Evolutionary conservation across 2,797 vertebrate genomes (phyloP).

Genomic region (Amblyraja radiata): DNA sequence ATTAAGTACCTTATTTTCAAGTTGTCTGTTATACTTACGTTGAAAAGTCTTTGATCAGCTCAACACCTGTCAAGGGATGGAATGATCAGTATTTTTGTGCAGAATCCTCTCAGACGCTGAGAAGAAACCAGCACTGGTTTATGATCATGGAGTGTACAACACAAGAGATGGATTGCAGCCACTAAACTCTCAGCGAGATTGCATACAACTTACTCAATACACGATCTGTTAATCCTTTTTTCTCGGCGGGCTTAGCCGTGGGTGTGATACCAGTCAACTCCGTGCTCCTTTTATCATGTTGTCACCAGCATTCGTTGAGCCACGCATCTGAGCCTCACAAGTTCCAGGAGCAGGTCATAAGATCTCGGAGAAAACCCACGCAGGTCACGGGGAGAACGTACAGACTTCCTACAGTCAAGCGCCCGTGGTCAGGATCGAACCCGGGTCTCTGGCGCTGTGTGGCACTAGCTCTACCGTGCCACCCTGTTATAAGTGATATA

Average conservation of each 20-base stretch:
- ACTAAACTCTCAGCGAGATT: not conserved
- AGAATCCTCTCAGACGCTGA: not conserved
- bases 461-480: no score
- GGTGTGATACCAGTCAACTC: not conserved
- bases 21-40: not conserved
- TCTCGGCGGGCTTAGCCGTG: not conserved
- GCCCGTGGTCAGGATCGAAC: no score
- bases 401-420: no score
- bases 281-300: not conserved
- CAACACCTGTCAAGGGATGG: not conserved
- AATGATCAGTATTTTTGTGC: not conserved
- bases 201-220: not conserved
- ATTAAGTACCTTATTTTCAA: not conserved
- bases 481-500: no score
- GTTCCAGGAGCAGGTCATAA: no score
- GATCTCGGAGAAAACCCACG: no score
- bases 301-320: not conserved
- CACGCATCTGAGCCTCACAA: not conserved
- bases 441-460: no score
- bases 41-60: not conserved
- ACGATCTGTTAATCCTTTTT: not conserved
- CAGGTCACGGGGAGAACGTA: no score
- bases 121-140: not conserved
- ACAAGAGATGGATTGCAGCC: not conserved
- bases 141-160: not conserved